Evolutionary conservation across 2,888 invertebrate species (phyloP).

Genomic region (Diaphora mendica): DNA sequence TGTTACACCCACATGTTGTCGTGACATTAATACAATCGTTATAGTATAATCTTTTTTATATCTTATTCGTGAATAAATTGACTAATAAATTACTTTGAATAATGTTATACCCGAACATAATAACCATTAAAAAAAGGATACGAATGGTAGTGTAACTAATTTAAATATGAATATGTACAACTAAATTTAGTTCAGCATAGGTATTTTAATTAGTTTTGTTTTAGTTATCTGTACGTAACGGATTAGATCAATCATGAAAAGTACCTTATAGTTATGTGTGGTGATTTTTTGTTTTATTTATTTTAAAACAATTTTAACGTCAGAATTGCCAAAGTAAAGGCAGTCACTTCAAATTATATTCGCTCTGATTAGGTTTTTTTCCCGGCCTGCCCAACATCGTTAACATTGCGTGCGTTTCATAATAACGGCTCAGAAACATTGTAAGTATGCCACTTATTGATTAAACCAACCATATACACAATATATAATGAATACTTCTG

Average conservation of each 20-base stretch:
- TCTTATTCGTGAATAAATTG: constrained; percentile 31
- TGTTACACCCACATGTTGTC: constrained; percentile 38
- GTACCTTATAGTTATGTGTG: too few relatives aligned
- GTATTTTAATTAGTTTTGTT: background rate
- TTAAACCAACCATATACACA: constrained; percentile 33
- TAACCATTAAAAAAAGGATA: constrained; percentile 5
- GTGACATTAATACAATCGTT: constrained; percentile 34
- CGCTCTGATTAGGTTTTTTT: constrained; percentile 4
- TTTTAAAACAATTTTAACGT: background rate
- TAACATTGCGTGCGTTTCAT: constrained; percentile 21
- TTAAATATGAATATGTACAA: background rate
- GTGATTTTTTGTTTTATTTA: too few relatives aligned
- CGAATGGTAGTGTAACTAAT: background rate
- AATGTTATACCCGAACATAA: constrained; percentile 7
- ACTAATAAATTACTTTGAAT: constrained; percentile 12
- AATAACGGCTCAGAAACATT: constrained; percentile 42
- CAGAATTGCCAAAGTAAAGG: background rate
- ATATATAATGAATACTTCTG: constrained; percentile 34
- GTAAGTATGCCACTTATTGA: constrained; percentile 37
- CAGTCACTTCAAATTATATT: background rate
- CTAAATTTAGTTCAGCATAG: background rate
- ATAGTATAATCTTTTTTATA: constrained; percentile 25
- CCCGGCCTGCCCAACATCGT: constrained; percentile 3
- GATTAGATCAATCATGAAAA: too few relatives aligned
- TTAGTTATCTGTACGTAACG: background rate